Evolutionary conservation across 1,140 invertebrate genomes (phyloP), one percentile per base, ranked within the genome.

Genomic region (Adoxophyes honmai): DNA sequence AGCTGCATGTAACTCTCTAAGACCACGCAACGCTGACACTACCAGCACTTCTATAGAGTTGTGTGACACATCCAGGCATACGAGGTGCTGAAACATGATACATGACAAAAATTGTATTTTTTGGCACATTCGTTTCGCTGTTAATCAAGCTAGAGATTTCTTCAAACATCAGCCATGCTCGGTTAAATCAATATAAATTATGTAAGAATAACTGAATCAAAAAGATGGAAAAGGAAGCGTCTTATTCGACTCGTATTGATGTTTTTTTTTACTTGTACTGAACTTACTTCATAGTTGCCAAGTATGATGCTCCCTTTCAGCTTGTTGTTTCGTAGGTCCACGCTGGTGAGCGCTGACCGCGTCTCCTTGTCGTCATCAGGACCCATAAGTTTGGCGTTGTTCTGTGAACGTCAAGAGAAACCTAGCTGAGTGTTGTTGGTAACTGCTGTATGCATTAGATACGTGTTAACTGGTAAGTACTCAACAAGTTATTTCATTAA

Each of bases 251-350:
- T n/a, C n/a, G n/a, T n/a, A n/a, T n/a, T n/a, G n/a, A n/a, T n/a
- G n/a, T n/a, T n/a, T 6, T 28, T 28, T 28, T 28, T 2, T 3
- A 6, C 21, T 28, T 28, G 2, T 3, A 28, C 21, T 28, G 6
- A 39, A 90, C 90, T 92, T 91, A 95, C 95, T 70, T 94, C 94
- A 81, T 95, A 96, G 80, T 95, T 95, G 59, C 94, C 94, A 28
- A 96, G 91, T 62, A 96, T 94, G 55, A 96, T 95, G 81, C 93
- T 95, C 64, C 94, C 95, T 80, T 95, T 95, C 4, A 96, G 82
- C 63, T 93, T 91, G 81, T 95, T 95, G 61, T 94, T 92, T 56
- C 94, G 89, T 37, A 95, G 86, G 81, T 95, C 95, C 4, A 95
- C 91, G 66, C 91, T 94, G 16, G 93, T 92, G 0, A 95, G 83